Base-by-base conservation (phyloP, 1,140 invertebrate genomes). In the Aricia agestis region DNA sequence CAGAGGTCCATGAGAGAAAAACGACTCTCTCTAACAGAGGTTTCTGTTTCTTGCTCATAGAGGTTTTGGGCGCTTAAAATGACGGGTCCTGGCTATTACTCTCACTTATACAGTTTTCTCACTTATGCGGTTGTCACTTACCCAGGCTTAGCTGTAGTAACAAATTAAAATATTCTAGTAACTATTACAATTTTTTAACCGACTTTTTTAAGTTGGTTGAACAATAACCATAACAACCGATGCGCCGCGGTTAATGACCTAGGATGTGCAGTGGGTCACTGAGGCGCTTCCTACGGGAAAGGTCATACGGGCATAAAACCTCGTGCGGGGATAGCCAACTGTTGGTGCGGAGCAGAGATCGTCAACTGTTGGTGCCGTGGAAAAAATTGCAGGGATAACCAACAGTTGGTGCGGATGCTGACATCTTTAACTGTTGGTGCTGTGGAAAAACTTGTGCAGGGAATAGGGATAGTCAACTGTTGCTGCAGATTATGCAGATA, bases 251-350 rank as follows among this genome's bases (percentile, higher is more conserved):
- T 70, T 71, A 72, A 73, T 70, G 74, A 74, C 72, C 32, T 52
- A 70, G 66, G 67, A 68, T 63, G 71, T 74, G 76, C 76, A 83
- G 71, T 86, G 76, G 84, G 84, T 84, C 80, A 87, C 76, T 85
- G 76, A 25, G 82, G 82, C 76, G 83, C 81, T 84, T 83, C 82
- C 83, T 84, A 74, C 80, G 79, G 85, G 83, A 87, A 82, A 83
- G 80, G 82, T 77, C 81, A 81, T 71, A 78, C 75, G 42, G 78
- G 73, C 74, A 68, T 57, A 57, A 10, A 31, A 15, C 17, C 19
- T 66, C 61, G 66, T 76, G 68, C 70, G 73, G 61, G 57, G 58
- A 70, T 42, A 6, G 52, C n/a, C 52, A 67, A 10, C 15, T 67
- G 9, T 36, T 17, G 45, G 45, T 1, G 45, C 45, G 45, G 45